phyloP scores from a whole-genome alignment of 2,888 invertebrate genomes.

The Ochropleura leucogaster region DNA sequence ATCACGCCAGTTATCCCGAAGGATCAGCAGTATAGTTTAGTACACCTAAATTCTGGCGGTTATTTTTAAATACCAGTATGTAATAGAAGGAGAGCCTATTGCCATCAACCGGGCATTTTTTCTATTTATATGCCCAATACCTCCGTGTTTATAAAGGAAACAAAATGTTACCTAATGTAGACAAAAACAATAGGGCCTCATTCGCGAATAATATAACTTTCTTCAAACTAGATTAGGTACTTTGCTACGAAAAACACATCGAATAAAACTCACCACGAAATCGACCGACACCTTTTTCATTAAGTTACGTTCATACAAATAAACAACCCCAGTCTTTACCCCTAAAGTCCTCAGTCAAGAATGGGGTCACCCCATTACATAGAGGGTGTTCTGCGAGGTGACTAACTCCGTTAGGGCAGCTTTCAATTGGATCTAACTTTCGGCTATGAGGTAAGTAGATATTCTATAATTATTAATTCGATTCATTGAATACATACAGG shows the following conservation, averaged over 20 bases:
- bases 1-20: not conserved
- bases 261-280: conserved; percentile 13
- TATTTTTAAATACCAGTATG: no score
- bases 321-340: conserved; percentile 5
- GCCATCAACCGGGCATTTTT: no score
- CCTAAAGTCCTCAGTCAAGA: conserved; percentile 23
- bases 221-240: conserved; percentile 3
- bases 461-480: conserved; percentile 21
- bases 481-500: not conserved
- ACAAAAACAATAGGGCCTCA: not conserved
- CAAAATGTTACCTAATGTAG: not conserved
- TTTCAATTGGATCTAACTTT: conserved; percentile 10
- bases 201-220: not conserved
- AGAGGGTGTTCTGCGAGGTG: conserved; percentile 16
- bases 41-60: no score
- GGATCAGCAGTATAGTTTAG: no score
- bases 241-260: not conserved
- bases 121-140: no score
- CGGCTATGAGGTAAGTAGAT: not conserved
- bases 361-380: conserved; percentile 35
- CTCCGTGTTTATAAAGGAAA: not conserved
- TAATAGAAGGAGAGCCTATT: no score
- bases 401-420: conserved; percentile 19
- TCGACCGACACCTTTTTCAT: conserved; percentile 23
- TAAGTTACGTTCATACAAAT: conserved; percentile 14